Base-by-base conservation (phyloP, 2,113 vertebrate genomes). In the Nerophis lumbriciformis region DNA sequence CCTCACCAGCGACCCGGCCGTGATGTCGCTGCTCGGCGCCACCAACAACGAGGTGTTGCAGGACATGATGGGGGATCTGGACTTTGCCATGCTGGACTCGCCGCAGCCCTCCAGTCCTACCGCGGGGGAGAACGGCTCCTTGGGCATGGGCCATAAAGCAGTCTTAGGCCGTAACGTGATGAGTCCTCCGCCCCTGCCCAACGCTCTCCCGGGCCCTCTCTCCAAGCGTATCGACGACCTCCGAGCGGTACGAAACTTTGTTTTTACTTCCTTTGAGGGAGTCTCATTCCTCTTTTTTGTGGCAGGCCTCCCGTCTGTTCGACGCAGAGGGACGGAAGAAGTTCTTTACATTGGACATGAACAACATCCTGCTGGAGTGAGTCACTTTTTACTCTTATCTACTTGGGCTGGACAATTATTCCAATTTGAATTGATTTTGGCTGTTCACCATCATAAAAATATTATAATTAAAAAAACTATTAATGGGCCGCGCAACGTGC, bases 291-390 rank as follows among this genome's bases (percentile, higher is more conserved):
- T 13, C 44, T 67, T 36, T 44, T 42, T 51, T 50, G 3, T 50
- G 16, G 1, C 86, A 99, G 97, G 97, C 95, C 8, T 95, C 95
- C 69, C 95, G 95, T 74, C 92, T 94, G 85, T 97, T 97, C 85
- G 97, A 98, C 76, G 90, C 94, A 87, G 97, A 98, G 88, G 96
- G 97, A 77, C 94, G 96, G 73, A 98, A 99, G 89, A 99, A 99
- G 76, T 98, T 98, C 89, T 99, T 99, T 88, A 98, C 95, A 0
- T 90, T 96, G 87, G 96, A 99, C 84, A 98, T 99, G 94, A 99
- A 98, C 92, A 97, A 98, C 92, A 99, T 99, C 90, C 91, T 99
- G 39, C 91, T 98, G 61, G 96, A 99, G 97, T 99, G 90, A 95
- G 97, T 95, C 57, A 5, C 48, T 1, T 52, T n/a, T 13, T 5